Conservation (phyloP, 2,888 invertebrate species). For the Unio delphinus region DNA sequence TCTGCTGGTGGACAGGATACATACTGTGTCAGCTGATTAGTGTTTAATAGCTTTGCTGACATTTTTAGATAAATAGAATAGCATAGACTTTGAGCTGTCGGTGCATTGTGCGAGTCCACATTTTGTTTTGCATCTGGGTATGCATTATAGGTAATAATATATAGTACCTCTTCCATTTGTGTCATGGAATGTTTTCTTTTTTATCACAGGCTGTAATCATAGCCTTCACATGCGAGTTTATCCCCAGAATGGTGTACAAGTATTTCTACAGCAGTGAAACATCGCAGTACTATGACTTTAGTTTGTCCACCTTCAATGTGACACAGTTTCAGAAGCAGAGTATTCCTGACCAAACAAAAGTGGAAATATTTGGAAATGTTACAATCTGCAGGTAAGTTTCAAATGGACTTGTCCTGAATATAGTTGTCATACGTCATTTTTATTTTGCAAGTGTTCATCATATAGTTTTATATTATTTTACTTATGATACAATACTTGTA, state of each 20-base stretch:
- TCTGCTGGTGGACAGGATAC: no score
- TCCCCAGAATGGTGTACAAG: conserved; percentile 94
- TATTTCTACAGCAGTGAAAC: conserved; percentile 71
- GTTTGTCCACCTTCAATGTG: conserved; percentile 62
- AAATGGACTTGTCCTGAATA: no score
- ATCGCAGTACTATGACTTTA: conserved; percentile 58
- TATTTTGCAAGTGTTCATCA: background rate
- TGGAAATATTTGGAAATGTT: conserved; percentile 45
- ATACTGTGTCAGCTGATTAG: no score
- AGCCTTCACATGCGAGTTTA: conserved; percentile 97
- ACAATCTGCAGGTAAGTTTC: conserved; percentile 56
- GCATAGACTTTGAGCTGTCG: background rate
- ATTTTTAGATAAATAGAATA: background rate
- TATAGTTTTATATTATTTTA: no score
- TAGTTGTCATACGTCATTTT: background rate
- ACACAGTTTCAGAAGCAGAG: conserved; percentile 54
- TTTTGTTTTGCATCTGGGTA: background rate
- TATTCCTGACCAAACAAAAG: conserved; percentile 35
- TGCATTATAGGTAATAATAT: no score
- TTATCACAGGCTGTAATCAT: conserved; percentile 91
- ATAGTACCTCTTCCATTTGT: no score
- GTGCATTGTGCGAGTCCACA: background rate
- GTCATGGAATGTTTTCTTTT: conserved; percentile 1
- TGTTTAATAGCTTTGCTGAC: no score
- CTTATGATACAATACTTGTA: no score